Conservation (phyloP, 2,797 vertebrate genomes). For the Aldrovandia affinis region DNA sequence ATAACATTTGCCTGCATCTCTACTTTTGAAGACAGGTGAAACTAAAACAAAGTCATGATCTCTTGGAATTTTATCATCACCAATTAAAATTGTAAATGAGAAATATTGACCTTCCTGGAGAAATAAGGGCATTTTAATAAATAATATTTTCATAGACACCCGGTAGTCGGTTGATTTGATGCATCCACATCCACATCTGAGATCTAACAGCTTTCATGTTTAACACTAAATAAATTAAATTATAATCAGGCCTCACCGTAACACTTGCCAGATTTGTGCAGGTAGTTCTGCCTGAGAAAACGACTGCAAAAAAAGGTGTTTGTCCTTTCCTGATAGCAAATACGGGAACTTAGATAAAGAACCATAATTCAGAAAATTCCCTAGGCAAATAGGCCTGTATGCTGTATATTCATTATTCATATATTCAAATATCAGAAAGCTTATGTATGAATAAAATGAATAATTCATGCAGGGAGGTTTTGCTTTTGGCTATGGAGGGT, state of each 20-base stretch:
- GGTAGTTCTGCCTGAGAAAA: background rate
- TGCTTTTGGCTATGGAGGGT: slow-evolving; percentile 61
- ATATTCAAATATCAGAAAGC: slow-evolving; percentile 54
- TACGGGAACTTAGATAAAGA: slow-evolving; percentile 26
- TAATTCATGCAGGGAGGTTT: slow-evolving; percentile 62
- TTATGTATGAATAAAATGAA: slow-evolving; percentile 68
- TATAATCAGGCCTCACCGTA: background rate
- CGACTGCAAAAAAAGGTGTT: background rate
- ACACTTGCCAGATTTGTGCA: background rate
- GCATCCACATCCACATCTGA: background rate
- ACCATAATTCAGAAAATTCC: background rate
- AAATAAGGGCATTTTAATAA: background rate
- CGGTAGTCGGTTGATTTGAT: background rate
- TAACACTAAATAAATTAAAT: background rate
- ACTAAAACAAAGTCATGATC: too few species aligned
- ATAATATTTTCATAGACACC: background rate
- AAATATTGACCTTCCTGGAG: background rate
- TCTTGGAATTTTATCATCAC: background rate
- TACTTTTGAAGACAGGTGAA: too few species aligned
- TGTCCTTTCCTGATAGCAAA: slow-evolving; percentile 8
- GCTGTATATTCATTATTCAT: slow-evolving; percentile 61
- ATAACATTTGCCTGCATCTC: too few species aligned
- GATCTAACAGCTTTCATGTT: background rate
- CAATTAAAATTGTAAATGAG: background rate
- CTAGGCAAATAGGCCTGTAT: background rate